Base-by-base conservation (phyloP, 2,888 invertebrate species). In the Hoplodrina ambigua region DNA sequence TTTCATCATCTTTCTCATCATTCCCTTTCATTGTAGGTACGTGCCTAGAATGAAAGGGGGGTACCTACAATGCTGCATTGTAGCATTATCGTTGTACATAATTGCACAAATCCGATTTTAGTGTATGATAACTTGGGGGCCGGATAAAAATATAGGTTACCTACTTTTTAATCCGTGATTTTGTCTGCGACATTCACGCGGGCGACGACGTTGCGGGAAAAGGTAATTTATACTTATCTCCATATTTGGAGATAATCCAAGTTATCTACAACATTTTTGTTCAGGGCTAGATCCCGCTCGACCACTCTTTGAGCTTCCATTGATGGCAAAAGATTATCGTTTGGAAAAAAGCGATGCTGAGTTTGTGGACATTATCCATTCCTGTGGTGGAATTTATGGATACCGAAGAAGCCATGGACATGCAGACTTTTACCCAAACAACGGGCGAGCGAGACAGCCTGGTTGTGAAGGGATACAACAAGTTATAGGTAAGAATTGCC, bases 341-440 rank as follows among this genome's bases (percentile, higher is more conserved):
- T 91, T 98, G 58, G 97, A 97, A 79, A 91, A 92, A 44, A 96
- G 93, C 4, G 98, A 98, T 87, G 98, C 98, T 0, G 91, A 95
- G 30, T 98, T 97, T 85, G 98, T 97, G 1, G 98, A 98, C 87
- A 96, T 98, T 0, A 97, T 98, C 62, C 98, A 98, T 86, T 97
- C 97, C 0, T 97, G 97, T 82, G 97, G 96, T 0, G 98, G 97
- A 0, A 93, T 97, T 55, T 93, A 97, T 49, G 98, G 98, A 0
- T 96, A 97, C 78, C 84, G 87, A n/a, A 83, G 88, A 41, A 96
- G 97, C 6, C 94, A 97, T 20, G 98, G 98, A 0, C 96, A 97
- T 86, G 97, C 93, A 0, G 98, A 98, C 90, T 98, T 97, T 87
- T 98, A 97, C 91, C 98, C 98, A 0, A 98, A 98, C 87, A 96